Percentiles rank a stretch among this genome's conserved stretches.
Conservation (phyloP, 2,113 vertebrate species). For the Rhinoptilus africanus region DNA sequence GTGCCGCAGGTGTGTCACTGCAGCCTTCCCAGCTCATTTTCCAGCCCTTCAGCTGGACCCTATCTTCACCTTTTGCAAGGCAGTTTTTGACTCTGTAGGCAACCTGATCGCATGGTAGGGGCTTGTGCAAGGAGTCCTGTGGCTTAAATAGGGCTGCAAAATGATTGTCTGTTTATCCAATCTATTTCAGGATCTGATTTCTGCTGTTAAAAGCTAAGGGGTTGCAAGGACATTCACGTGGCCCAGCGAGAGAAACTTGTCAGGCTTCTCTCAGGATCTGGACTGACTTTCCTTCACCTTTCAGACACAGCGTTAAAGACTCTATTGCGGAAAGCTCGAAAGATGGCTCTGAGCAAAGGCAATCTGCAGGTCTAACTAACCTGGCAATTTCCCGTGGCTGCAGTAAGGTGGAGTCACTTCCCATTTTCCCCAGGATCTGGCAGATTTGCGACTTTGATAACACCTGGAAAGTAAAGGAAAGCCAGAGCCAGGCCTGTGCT, state of each 20-base stretch:
- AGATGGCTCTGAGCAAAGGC: neutral
- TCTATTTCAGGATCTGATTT: neutral
- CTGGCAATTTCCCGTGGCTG: rapidly evolving
- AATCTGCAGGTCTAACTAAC: neutral
- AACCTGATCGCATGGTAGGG: neutral
- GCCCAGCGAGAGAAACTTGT: neutral
- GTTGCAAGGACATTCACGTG: neutral
- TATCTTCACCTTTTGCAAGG: neutral
- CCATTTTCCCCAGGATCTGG: neutral
- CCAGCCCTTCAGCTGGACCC: neutral
- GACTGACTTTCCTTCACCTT: neutral
- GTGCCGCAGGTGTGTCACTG: neutral
- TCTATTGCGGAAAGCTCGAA: neutral
- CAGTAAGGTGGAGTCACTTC: neutral
- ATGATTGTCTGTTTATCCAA: neutral
- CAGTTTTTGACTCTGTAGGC: neutral
- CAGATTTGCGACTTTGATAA: neutral
- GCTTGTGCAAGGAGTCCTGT: neutral
- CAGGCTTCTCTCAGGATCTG: neutral
- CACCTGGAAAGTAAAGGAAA: neutral
- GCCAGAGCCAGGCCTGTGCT: neutral
- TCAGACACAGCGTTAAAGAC: neutral
- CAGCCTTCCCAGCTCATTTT: neutral
- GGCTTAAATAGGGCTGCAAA: neutral
- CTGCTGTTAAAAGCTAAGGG: neutral